Conservation (phyloP, 2,113 vertebrate species). For the Cololabis saira region DNA sequence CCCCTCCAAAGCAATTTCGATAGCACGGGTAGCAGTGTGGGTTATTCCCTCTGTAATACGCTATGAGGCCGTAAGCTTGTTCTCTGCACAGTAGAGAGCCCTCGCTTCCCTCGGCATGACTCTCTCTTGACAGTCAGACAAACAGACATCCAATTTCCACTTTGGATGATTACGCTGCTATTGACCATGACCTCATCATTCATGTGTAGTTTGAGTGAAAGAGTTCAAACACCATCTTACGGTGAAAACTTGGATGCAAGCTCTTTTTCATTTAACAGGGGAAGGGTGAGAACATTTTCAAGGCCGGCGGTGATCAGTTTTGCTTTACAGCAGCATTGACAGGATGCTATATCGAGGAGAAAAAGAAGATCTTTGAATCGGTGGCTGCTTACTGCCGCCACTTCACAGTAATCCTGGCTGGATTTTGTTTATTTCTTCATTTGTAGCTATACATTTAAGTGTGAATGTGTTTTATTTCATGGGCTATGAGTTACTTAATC, state of each 20-base stretch:
- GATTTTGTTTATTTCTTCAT: neutral
- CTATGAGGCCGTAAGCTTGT: conserved; percentile 63
- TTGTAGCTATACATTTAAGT: no score
- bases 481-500: no score
- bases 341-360: neutral
- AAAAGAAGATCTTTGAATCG: no score
- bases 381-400: no score
- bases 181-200: conserved; percentile 68
- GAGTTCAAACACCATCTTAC: conserved; percentile 38
- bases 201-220: conserved; percentile 51
- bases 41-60: conserved; percentile 72
- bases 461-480: no score
- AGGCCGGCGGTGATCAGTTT: no score
- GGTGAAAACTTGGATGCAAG: conserved; percentile 10
- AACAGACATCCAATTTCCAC: conserved; percentile 67
- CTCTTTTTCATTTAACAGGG: conserved; percentile 9
- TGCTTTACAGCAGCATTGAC: conserved; percentile 1
- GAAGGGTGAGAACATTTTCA: conserved; percentile 20
- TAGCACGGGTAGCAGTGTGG: conserved; percentile 63
- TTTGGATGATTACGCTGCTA: conserved; percentile 70
- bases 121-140: conserved; percentile 66
- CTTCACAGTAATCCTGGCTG: neutral
- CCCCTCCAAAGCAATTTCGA: conserved; percentile 76
- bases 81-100: conserved; percentile 63
- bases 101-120: conserved; percentile 55